Base-by-base conservation (phyloP, 2,113 vertebrate genomes). In the Galemys pyrenaicus region DNA sequence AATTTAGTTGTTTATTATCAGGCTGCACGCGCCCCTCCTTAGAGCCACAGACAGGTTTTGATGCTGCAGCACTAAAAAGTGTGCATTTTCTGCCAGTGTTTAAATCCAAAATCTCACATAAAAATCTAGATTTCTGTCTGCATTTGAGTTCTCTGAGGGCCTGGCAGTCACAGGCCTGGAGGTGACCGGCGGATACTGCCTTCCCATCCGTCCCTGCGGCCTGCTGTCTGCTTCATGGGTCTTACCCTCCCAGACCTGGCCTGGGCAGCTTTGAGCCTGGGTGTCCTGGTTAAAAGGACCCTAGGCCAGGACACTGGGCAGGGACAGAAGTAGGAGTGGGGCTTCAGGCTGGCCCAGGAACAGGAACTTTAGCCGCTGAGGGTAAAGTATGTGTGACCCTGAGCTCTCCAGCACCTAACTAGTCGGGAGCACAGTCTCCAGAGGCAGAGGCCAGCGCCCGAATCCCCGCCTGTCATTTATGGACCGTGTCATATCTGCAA, bases 231-330 rank as follows among this genome's bases (percentile, higher is more conserved):
- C 49, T 19, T 58, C 10, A 32, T 0, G 0, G 32, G 4, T 17
- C 54, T 51, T 2, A 16, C 2, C 0, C 26, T 32, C 2, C 0
- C 26, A 32, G 22, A n/a, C 68, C 39, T 30, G 46, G 60, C 32
- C 65, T 41, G 39, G 68, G 12, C 4, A n/a, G n/a, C 13, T 82
- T 32, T 71, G 28, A 65, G 49, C 75, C 70, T 37, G 28, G 39
- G 32, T 22, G 46, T 41, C 32, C 78, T 24, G 75, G 41, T 46
- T 37, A 32, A 60, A 51, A 85, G 70, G 58, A 41, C 70, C 32
- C 26, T 19, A 20, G 58, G n/a, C 22, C 13, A 16, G 46, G 68
- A n/a, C 16, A 4, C 8, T 46, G 26, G 65, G 13, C 68, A 19
- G 22, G 67, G 73, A 15, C 5, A 17, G 49, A 46, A n/a, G 65